Evolutionary conservation across 2,797 vertebrate genomes (phyloP), one percentile per base, ranked within the genome.

Genomic region (Gallinago nigripennis): DNA sequence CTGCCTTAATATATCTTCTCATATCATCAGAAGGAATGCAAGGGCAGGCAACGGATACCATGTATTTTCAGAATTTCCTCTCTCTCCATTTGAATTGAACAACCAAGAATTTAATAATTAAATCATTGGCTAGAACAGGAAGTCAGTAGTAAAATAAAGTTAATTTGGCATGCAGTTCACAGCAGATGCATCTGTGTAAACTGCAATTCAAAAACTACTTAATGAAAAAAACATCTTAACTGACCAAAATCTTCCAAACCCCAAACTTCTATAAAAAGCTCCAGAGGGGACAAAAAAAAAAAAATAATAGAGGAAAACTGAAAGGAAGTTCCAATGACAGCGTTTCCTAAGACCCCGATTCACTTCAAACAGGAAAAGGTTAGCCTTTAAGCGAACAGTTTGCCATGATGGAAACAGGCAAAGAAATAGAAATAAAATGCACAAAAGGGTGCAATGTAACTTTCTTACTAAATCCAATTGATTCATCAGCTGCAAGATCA

Each of bases 281-380:
- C 31, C 6, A 19, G 25, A n/a, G 27, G 30, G 23, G 6, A 10
- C 9, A 7, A 25, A 13, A 23, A 57, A 33, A 33, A 33, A 5
- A 9, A 21, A 16, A 25, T 6, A 23, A 35, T 16, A 33, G 41
- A 65, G 35, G 56, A 82, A 86, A 95, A 68, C 0, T 0, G 87
- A 95, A 92, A 93, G 92, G 86, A 95, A 94, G 88, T 65, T 88
- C 80, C 77, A 91, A n/a, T 69, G 69, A 72, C 72, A 91, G 41
- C 3, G 4, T 88, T 89, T 94, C 91, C 94, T 69, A 86, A 89
- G 83, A 73, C 30, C 69, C 53, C 57, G 70, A 72, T 76, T 91
- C 89, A 73, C 72, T 82, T 24, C 21, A 51, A 83, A 60, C 58
- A 37, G 58, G 58, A 60, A 60, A 27, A 60, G 35, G 58, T 39